Evolutionary conservation across 2,113 vertebrate genomes (phyloP).

Genomic region (Xenopus tropicalis): UCB_Xtro_10.0 CM004447.2:95616001-95616500

Average conservation of each 20-base stretch:
- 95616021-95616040: not conserved
- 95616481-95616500: too few species aligned
- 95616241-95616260: slow-evolving; percentile 4
- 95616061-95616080: slow-evolving; percentile 23
- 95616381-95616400: too few species aligned
- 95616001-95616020: too few species aligned
- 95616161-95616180: slow-evolving; percentile 41
- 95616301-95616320: not conserved
- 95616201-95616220: slow-evolving; percentile 30
- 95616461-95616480: too few species aligned
- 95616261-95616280: slow-evolving; percentile 13
- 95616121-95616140: slow-evolving; percentile 27
- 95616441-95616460: too few species aligned
- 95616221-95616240: slow-evolving; percentile 38
- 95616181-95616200: slow-evolving; percentile 40
- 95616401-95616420: too few species aligned
- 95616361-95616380: too few species aligned
- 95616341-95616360: not conserved
- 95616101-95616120: slow-evolving; percentile 12
- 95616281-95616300: not conserved
- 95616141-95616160: slow-evolving; percentile 30
- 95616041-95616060: not conserved
- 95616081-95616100: not conserved
- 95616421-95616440: too few species aligned
- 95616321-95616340: not conserved